A percentile compares a stretch with the other conserved stretches of the same genome.
These are phyloP conservation scores for Lagodon rhomboides DNA, from an alignment of 2,797 vertebrate species.

Conservation along the genomic window DNA sequence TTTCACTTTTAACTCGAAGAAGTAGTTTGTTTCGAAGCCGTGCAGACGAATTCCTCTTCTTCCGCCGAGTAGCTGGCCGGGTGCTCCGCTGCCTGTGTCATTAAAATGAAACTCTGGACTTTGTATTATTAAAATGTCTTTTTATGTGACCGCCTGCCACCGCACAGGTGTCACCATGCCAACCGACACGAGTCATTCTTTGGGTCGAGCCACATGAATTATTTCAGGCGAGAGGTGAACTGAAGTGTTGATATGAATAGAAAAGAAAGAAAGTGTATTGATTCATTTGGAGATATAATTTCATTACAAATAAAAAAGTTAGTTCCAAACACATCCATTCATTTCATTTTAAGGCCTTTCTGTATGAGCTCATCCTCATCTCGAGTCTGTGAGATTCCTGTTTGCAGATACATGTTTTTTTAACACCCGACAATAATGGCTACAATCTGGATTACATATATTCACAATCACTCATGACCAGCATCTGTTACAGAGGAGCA, in stretches of 20 bases:
- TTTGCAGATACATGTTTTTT: slow-evolving; percentile 24
- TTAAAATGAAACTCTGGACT: neutral
- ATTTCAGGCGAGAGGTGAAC: neutral
- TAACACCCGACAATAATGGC: slow-evolving; percentile 22
- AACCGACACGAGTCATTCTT: no score
- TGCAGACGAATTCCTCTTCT: neutral
- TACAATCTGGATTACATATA: slow-evolving; percentile 52
- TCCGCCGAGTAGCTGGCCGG: no score
- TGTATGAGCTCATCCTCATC: slow-evolving; percentile 16
- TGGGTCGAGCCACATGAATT: neutral
- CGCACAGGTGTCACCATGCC: neutral
- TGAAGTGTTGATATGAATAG: slow-evolving; percentile 10
- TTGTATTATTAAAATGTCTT: neutral
- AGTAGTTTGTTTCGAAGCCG: neutral
- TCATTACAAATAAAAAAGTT: slow-evolving; percentile 53
- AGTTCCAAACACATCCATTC: slow-evolving; percentile 47
- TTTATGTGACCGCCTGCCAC: neutral
- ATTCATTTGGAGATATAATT: slow-evolving; percentile 37
- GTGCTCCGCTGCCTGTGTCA: neutral
- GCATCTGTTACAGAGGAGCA: slow-evolving; percentile 19
- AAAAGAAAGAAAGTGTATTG: neutral
- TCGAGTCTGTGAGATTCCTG: neutral
- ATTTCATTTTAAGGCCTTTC: slow-evolving; percentile 49
- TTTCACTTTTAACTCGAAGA: no score
- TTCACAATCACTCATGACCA: slow-evolving; percentile 37